phyloP scores from a whole-genome alignment of 1,140 invertebrate genomes.

The Trypoxylus dichotomus region DNA sequence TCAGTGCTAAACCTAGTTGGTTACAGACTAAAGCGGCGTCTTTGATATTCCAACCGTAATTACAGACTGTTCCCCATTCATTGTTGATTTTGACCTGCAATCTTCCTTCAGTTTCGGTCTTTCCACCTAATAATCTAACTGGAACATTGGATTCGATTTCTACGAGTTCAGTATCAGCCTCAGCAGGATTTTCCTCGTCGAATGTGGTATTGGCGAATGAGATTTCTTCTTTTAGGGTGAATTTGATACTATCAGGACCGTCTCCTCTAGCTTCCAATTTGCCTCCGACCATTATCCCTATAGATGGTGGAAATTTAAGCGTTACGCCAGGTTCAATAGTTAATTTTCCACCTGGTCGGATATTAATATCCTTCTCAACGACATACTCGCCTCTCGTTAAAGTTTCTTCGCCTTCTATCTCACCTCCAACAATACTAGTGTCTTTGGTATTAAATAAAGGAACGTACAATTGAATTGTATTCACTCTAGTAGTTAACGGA shows the following conservation, averaged over 20 bases:
- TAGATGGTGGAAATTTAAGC: conserved; percentile 82
- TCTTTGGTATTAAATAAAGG: conserved; percentile 72
- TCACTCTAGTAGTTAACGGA: conserved; percentile 76
- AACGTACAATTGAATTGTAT: conserved; percentile 71
- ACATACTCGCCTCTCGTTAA: conserved; percentile 78
- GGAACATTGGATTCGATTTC: conserved; percentile 59
- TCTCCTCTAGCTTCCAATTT: conserved; percentile 81
- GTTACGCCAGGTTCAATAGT: conserved; percentile 85
- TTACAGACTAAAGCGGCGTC: conserved; percentile 93
- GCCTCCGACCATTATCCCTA: conserved; percentile 96
- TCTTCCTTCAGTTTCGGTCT: conserved; percentile 73
- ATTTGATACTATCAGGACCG: conserved; percentile 73
- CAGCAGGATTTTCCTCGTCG: conserved; percentile 46
- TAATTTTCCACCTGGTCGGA: conserved; percentile 84
- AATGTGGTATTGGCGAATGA: conserved; percentile 60
- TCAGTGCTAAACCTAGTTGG: conserved; percentile 89
- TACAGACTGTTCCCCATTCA: conserved; percentile 96
- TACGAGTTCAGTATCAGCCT: conserved; percentile 57
- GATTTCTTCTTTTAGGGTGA: conserved; percentile 76
- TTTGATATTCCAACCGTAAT: conserved; percentile 92
- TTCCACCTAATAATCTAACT: conserved; percentile 76
- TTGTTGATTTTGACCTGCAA: conserved; percentile 78
- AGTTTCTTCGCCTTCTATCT: conserved; percentile 84
- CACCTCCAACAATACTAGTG: conserved; percentile 77
- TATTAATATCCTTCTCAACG: conserved; percentile 88